Percentiles rank a stretch among this genome's conserved stretches.
Conservation (phyloP, 2,888 invertebrate genomes). For the Tetropium fuscum region DNA sequence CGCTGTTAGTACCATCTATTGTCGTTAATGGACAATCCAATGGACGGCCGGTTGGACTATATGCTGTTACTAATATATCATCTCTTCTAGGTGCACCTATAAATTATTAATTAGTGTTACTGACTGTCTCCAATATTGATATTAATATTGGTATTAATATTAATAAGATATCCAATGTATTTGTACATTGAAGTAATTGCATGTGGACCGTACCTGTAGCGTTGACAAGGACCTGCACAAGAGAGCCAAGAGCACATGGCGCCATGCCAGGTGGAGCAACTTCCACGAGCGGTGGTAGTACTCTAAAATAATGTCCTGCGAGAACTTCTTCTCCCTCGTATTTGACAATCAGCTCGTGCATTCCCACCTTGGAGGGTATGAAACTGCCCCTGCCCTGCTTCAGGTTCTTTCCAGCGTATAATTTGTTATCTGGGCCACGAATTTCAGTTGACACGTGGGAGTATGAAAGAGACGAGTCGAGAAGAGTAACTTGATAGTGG, state of each 20-base stretch:
- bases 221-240: conserved; percentile 94
- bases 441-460: conserved; percentile 61
- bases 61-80: conserved; percentile 92
- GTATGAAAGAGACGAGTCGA: conserved; percentile 68
- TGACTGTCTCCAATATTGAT: no score
- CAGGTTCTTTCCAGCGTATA: conserved; percentile 69
- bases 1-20: conserved; percentile 91
- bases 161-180: conserved; percentile 21
- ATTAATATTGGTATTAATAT: no score
- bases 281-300: conserved; percentile 86
- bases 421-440: conserved; percentile 62
- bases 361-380: conserved; percentile 90
- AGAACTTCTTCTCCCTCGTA: conserved; percentile 69
- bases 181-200: not conserved
- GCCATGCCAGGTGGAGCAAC: conserved; percentile 94
- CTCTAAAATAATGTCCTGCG: conserved; percentile 83
- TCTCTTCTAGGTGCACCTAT: conserved; percentile 81
- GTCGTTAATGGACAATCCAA: conserved; percentile 86
- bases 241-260: conserved; percentile 93
- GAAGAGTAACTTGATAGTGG: conserved; percentile 81
- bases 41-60: conserved; percentile 88
- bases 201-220: conserved; percentile 74
- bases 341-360: conserved; percentile 83
- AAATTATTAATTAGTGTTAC: no score
- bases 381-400: conserved; percentile 86